A percentile compares a stretch with the other conserved stretches of the same genome.
phyloP scores from a whole-genome alignment of 2,797 vertebrate species.

The Danionella dracula region DNA sequence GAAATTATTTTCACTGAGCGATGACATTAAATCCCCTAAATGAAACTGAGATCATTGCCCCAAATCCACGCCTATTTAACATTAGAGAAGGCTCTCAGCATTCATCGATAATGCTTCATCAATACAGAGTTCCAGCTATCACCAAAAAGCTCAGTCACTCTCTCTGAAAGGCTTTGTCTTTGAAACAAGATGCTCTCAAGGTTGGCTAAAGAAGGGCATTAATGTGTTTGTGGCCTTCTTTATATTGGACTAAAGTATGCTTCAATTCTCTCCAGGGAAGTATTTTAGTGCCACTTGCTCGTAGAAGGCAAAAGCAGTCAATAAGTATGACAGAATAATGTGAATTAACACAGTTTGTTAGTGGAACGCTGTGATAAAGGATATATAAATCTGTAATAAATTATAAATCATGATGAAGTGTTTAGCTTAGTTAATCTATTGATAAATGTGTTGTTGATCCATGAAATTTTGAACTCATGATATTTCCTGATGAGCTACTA shows the following conservation, averaged over 20 bases:
- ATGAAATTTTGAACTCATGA: too few relatives aligned
- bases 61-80: neutral
- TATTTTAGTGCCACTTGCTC: constrained; percentile 21
- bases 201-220: constrained; percentile 6
- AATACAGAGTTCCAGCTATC: constrained; percentile 13
- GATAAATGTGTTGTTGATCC: too few relatives aligned
- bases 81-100: constrained; percentile 1
- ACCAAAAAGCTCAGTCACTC: constrained; percentile 8
- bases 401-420: too few relatives aligned
- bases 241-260: constrained; percentile 36
- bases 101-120: constrained; percentile 1
- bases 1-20: neutral
- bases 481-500: too few relatives aligned
- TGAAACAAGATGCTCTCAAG: constrained; percentile 30
- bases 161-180: constrained; percentile 35
- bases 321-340: neutral
- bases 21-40: constrained; percentile 9
- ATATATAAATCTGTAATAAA: too few relatives aligned
- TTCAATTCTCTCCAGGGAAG: constrained; percentile 9
- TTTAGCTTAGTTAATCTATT: too few relatives aligned
- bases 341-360: neutral
- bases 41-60: neutral
- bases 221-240: constrained; percentile 39
- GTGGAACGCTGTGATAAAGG: too few relatives aligned
- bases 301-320: neutral